phyloP scores from a whole-genome alignment of 2,797 vertebrate genomes.

The Darevskia mixta region DNA sequence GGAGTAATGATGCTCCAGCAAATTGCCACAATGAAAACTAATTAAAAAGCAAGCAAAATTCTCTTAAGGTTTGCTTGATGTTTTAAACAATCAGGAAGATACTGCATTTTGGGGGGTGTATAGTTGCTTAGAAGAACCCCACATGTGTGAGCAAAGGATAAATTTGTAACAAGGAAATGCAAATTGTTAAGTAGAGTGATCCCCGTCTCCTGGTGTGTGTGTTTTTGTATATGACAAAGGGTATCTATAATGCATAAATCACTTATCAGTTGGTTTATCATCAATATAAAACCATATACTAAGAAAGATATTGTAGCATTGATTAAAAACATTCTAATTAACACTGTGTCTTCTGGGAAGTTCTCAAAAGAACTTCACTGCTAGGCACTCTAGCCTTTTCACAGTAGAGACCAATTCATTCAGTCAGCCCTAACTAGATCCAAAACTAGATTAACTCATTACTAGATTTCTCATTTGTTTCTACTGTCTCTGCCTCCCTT shows the following conservation, averaged over 20 bases:
- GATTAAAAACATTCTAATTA: background rate
- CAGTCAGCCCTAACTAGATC: background rate
- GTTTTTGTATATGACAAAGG: background rate
- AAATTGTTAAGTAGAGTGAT: background rate
- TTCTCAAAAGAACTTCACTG: background rate
- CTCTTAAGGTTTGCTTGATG: too few relatives aligned
- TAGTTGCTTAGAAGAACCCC: background rate
- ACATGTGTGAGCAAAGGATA: background rate
- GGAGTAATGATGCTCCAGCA: too few relatives aligned
- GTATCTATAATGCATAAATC: background rate
- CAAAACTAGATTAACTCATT: background rate
- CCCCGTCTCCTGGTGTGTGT: background rate
- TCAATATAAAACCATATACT: too few relatives aligned
- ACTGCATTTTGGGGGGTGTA: background rate
- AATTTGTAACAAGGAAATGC: background rate
- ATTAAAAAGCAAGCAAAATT: too few relatives aligned
- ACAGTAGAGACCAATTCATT: slow-evolving; percentile 1
- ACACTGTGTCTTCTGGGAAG: background rate
- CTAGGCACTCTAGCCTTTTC: background rate
- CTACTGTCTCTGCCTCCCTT: background rate
- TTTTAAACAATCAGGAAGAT: background rate
- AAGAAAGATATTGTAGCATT: background rate
- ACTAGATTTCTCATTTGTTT: background rate
- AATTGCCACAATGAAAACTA: too few relatives aligned
- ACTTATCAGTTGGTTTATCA: too few relatives aligned